Percentiles rank a stretch among this genome's conserved stretches.
These are phyloP conservation scores for Opisthocomus hoazin DNA, from an alignment of 2,113 vertebrate genomes.

Conservation along the genomic window DNA sequence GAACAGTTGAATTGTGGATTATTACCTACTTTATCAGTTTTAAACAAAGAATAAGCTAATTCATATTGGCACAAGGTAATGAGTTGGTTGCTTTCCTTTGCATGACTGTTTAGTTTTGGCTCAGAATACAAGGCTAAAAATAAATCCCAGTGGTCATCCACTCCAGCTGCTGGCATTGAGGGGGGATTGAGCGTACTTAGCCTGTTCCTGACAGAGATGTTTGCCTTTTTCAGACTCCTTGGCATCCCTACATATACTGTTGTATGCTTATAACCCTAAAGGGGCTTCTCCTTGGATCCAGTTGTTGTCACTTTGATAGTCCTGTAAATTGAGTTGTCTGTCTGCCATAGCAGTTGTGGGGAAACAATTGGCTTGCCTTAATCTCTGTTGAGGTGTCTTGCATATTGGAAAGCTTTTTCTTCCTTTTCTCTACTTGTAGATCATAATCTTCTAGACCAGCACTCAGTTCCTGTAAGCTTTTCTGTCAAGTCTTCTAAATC, in stretches of 20 bases:
- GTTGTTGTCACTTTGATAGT: background rate
- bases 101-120: background rate
- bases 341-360: background rate
- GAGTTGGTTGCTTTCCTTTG: background rate
- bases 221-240: background rate
- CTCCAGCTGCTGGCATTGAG: constrained; percentile 10
- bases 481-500: background rate
- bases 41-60: background rate
- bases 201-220: background rate
- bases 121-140: constrained; percentile 36
- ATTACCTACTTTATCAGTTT: background rate
- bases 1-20: background rate
- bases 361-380: background rate
- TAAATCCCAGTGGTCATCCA: background rate
- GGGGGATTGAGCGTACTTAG: background rate
- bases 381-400: background rate
- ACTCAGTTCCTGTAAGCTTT: background rate
- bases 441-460: background rate
- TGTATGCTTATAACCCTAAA: background rate
- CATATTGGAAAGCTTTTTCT: background rate
- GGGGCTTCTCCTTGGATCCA: background rate
- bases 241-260: background rate
- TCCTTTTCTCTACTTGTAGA: background rate
- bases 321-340: background rate
- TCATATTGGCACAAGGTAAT: background rate